Evolutionary conservation across 1,140 invertebrate species (phyloP).

Genomic region (Dendroctonus valens): DNA sequence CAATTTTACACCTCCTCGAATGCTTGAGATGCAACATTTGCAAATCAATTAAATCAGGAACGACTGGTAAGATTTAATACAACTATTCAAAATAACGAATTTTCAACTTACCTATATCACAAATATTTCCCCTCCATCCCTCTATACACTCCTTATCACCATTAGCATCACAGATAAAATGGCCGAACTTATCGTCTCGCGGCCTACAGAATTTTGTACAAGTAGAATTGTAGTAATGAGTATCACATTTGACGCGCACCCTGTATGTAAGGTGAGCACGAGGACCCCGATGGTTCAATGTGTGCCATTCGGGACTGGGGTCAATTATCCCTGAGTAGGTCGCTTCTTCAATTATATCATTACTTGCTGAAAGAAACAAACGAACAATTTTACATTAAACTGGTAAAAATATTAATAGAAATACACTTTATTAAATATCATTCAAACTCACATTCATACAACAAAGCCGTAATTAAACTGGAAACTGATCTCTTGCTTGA

Average conservation of each 20-base stretch:
- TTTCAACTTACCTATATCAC: constrained; percentile 72
- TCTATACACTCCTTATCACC: constrained; percentile 89
- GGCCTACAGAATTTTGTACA: constrained; percentile 92
- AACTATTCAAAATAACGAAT: not conserved
- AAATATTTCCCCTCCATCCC: constrained; percentile 92
- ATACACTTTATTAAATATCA: not conserved
- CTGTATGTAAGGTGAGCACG: constrained; percentile 78
- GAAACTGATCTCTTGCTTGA: no score
- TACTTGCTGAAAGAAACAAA: constrained; percentile 55
- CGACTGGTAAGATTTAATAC: not conserved
- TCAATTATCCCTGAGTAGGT: constrained; percentile 87
- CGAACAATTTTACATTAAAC: not conserved
- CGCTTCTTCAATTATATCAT: constrained; percentile 80
- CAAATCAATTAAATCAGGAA: no score
- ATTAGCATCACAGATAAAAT: constrained; percentile 84
- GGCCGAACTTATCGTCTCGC: constrained; percentile 90
- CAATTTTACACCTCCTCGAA: not conserved
- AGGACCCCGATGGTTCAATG: constrained; percentile 74
- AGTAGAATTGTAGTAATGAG: constrained; percentile 91
- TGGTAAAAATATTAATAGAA: not conserved
- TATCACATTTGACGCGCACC: constrained; percentile 86
- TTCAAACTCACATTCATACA: not conserved
- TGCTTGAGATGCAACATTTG: no score
- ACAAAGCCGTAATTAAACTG: constrained; percentile 1
- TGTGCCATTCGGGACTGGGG: constrained; percentile 87